A percentile compares a stretch with the other conserved stretches of the same genome.
Evolutionary conservation across 2,888 invertebrate genomes (phyloP).

Genomic region (Oscheius sp.): DNA sequence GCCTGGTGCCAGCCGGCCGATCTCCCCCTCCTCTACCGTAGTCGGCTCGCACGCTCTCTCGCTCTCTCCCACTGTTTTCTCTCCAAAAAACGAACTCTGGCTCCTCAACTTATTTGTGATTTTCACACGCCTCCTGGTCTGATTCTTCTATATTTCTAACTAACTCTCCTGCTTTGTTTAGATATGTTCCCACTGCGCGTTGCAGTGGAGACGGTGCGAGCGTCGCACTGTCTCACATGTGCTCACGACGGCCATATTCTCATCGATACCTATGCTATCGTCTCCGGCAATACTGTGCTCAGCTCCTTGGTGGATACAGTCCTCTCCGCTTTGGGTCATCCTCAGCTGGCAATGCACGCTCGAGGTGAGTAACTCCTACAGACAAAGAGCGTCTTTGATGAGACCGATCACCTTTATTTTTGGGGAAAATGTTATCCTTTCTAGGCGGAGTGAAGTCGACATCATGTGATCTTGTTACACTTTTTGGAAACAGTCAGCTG

Average conservation of each 20-base stretch:
- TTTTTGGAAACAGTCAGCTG: neutral
- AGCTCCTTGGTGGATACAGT: slow-evolving; percentile 84
- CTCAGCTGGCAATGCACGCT: slow-evolving; percentile 71
- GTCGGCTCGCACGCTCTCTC: neutral
- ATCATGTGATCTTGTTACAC: slow-evolving; percentile 21
- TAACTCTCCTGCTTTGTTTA: neutral
- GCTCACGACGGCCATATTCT: slow-evolving; percentile 69
- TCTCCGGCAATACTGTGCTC: slow-evolving; percentile 75
- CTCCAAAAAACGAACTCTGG: neutral
- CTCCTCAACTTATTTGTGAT: neutral
- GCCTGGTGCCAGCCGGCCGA: slow-evolving; percentile 28
- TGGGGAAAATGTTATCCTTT: slow-evolving; percentile 14
- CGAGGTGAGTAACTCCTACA: slow-evolving; percentile 71
- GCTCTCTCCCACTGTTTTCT: neutral
- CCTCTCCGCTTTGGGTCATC: slow-evolving; percentile 87
- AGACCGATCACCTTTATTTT: too few species aligned
- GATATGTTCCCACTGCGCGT: slow-evolving; percentile 83
- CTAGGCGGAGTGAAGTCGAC: too few species aligned
- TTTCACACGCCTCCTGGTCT: neutral
- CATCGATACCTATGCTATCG: slow-evolving; percentile 90
- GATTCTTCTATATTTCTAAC: slow-evolving; percentile 3
- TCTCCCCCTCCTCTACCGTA: slow-evolving; percentile 19
- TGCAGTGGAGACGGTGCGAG: slow-evolving; percentile 80
- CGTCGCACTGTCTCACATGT: slow-evolving; percentile 65
- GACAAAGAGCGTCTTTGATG: too few species aligned